Base-by-base conservation (phyloP, 2,888 invertebrate genomes). In the Pachymerium ferrugineum region DNA sequence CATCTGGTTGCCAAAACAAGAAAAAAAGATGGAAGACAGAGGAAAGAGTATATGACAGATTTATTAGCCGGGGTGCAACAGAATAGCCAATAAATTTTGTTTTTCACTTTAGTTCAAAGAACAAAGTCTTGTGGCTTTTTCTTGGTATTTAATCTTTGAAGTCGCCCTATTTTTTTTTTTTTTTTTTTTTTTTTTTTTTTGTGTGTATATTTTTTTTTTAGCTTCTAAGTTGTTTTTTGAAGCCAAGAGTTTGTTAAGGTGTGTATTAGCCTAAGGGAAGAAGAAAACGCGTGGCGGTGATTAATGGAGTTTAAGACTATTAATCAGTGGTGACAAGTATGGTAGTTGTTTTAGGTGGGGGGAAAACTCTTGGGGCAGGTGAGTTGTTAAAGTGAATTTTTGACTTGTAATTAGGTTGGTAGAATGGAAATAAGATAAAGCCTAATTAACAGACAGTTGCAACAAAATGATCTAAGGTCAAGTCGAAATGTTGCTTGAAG, bases 81-180 rank as follows among this genome's bases (percentile, higher is more conserved):
- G 62, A 62, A 62, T 62, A 62, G 62, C 62, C 62, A 62, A 62
- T 62, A 62, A 62, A 62, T 62, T 62, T 62, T 62, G 28, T 62
- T 62, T 62, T 62, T 28, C 28, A 62, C 62, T 62, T 62, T 62
- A 25, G 28, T 62, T 62, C 62, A 62, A 62, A 62, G 62, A 62
- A 62, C 62, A 62, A 62, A 62, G 62, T 62, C 62, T 62, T 62
- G 62, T 62, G 62, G 62, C 62, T 62, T 62, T 62, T 62, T 62
- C 62, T 62, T 28, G 62, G 62, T 62, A 62, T 62, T 62, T 62
- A 62, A 62, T 62, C 62, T 62, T 62, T 62, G 62, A 62, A 62
- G 62, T 62, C 62, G 62, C 62, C 62, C 22, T 62, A 14, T 62
- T 10, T 25, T 25, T 62, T 62, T 62, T 62, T 62, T 62, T 28